phyloP scores from a whole-genome alignment of 2,888 invertebrate genomes.

The Chelonus formosanus region DNA sequence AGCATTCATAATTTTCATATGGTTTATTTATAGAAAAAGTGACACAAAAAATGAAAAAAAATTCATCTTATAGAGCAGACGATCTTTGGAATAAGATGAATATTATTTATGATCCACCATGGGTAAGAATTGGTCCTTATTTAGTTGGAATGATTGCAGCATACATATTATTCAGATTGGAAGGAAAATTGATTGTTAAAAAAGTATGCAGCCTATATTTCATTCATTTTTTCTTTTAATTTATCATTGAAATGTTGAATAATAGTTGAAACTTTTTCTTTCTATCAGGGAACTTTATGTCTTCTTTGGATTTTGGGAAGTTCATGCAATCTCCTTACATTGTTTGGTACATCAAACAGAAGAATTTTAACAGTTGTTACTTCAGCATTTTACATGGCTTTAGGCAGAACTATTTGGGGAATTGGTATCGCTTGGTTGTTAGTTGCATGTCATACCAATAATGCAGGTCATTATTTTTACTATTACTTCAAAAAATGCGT shows the following conservation, averaged over 20 bases:
- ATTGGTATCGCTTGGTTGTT: slow-evolving; percentile 69
- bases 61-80: slow-evolving; percentile 57
- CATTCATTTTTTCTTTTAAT: slow-evolving; percentile 5
- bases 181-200: slow-evolving; percentile 48
- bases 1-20: slow-evolving; percentile 11
- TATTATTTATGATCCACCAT: slow-evolving; percentile 62
- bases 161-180: slow-evolving; percentile 61
- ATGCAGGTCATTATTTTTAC: slow-evolving; percentile 61
- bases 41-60: slow-evolving; percentile 32
- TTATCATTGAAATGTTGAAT: slow-evolving; percentile 5
- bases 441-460: slow-evolving; percentile 68
- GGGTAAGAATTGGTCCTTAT: slow-evolving; percentile 62
- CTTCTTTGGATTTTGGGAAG: slow-evolving; percentile 62
- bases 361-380: slow-evolving; percentile 64
- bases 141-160: slow-evolving; percentile 66
- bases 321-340: slow-evolving; percentile 61
- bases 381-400: slow-evolving; percentile 66
- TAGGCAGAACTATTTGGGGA: slow-evolving; percentile 68
- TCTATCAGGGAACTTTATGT: slow-evolving; percentile 48
- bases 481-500: too few relatives aligned
- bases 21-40: background rate
- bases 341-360: slow-evolving; percentile 62
- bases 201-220: slow-evolving; percentile 45
- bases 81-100: slow-evolving; percentile 60
- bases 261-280: slow-evolving; percentile 42